Conservation (phyloP, 2,113 vertebrate genomes). For the Sprattus sprattus region DNA sequence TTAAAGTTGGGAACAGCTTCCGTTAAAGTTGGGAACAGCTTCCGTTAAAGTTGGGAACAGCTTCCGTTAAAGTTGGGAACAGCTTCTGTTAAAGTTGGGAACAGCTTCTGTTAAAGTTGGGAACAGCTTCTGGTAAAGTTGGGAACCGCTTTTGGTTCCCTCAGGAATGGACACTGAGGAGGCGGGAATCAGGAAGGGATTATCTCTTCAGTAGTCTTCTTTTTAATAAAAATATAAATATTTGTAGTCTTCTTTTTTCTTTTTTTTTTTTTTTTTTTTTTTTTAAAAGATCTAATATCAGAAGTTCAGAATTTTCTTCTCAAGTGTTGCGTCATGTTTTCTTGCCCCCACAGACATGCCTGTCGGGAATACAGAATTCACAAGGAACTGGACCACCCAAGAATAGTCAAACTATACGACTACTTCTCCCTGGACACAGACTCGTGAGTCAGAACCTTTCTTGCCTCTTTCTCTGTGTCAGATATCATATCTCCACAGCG, state of each 20-base stretch:
- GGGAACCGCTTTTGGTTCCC: too few relatives aligned
- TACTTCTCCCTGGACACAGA: constrained; percentile 99
- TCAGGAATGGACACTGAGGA: not conserved
- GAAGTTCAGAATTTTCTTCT: not conserved
- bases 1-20: too few relatives aligned
- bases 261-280: too few relatives aligned
- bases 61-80: too few relatives aligned
- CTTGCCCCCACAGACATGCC: constrained; percentile 80
- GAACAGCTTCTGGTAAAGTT: too few relatives aligned
- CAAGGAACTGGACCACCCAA: constrained; percentile 98
- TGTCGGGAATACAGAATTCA: constrained; percentile 99
- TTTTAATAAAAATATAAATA: not conserved
- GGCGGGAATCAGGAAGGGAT: not conserved
- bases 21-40: too few relatives aligned
- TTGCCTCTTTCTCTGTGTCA: not conserved
- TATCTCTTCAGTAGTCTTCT: not conserved
- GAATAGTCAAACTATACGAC: constrained; percentile 99
- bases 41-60: too few relatives aligned
- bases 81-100: too few relatives aligned
- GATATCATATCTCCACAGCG: not conserved
- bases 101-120: too few relatives aligned
- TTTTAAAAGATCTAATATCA: too few relatives aligned
- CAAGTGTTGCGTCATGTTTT: not conserved
- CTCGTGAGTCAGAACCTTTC: constrained; percentile 83
- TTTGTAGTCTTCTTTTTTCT: too few relatives aligned